Evolutionary conservation across 2,888 invertebrate genomes (phyloP).

Genomic region (Eurytoma californica): DNA sequence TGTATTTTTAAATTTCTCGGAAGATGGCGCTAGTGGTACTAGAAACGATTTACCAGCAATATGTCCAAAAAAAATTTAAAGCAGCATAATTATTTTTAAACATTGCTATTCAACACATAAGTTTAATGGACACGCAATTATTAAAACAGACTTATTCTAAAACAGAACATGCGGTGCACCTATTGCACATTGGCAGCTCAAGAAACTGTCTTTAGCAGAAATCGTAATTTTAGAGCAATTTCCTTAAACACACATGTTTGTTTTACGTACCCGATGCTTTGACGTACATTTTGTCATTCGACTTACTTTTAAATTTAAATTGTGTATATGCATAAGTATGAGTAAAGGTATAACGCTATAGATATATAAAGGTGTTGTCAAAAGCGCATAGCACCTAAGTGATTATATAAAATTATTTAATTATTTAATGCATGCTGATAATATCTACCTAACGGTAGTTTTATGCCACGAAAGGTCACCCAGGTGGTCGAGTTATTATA

Average conservation of each 20-base stretch:
- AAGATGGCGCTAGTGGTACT: not conserved
- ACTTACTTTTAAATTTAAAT: constrained; percentile 26
- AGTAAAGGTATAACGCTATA: constrained; percentile 24
- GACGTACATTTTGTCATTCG: constrained; percentile 35
- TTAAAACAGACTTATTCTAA: constrained; percentile 39
- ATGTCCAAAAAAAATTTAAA: not conserved
- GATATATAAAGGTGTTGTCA: constrained; percentile 33
- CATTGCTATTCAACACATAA: not conserved
- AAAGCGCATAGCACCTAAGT: constrained; percentile 52
- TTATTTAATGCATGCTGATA: constrained; percentile 42
- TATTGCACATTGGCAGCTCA: constrained; percentile 50
- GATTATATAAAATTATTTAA: constrained; percentile 31
- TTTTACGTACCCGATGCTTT: constrained; percentile 38
- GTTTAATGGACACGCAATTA: constrained; percentile 20
- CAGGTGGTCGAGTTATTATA: constrained; percentile 55
- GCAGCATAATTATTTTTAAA: not conserved
- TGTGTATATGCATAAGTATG: not conserved
- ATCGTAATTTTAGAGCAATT: constrained; percentile 14
- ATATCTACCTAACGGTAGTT: constrained; percentile 64
- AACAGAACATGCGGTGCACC: constrained; percentile 55
- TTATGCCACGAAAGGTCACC: constrained; percentile 72
- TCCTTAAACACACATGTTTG: constrained; percentile 28
- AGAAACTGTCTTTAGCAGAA: constrained; percentile 23
- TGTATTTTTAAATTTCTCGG: not conserved
- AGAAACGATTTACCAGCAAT: not conserved